phyloP scores from a whole-genome alignment of 2,797 vertebrate species.

The Buceros bicornis region DNA sequence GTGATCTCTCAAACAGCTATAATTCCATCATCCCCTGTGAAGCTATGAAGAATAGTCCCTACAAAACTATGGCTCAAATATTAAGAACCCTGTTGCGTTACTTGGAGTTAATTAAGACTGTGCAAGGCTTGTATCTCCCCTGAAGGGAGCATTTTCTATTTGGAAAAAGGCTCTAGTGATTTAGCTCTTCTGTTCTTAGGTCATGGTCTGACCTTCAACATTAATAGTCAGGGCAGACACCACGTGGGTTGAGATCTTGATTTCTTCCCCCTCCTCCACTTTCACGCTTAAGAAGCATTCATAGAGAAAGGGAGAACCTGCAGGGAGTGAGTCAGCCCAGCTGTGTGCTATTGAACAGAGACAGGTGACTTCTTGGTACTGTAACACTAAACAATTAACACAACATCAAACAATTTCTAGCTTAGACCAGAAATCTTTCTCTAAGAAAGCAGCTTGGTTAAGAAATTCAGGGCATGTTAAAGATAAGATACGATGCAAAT shows the following conservation, averaged over 20 bases:
- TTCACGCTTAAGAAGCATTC: not conserved
- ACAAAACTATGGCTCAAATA: not conserved
- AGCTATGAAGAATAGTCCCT: not conserved
- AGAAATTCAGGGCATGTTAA: not conserved
- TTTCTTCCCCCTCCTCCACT: not conserved
- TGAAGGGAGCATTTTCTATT: slow-evolving; percentile 10
- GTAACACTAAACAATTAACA: not conserved
- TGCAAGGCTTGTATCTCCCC: not conserved
- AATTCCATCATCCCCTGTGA: not conserved
- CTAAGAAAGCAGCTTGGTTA: not conserved
- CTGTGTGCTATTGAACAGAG: not conserved
- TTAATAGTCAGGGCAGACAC: not conserved
- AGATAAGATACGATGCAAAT: not conserved
- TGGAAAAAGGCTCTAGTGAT: slow-evolving; percentile 9
- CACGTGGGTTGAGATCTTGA: not conserved
- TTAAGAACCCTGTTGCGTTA: not conserved
- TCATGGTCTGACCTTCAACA: not conserved
- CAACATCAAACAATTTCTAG: not conserved
- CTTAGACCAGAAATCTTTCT: not conserved
- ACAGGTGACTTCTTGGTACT: not conserved
- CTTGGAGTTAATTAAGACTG: not conserved
- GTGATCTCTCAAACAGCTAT: not conserved
- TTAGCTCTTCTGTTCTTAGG: slow-evolving; percentile 1
- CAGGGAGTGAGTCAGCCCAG: not conserved
- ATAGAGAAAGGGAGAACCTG: not conserved